phyloP scores from a whole-genome alignment of 2,113 vertebrate species.

The Hemichromis elongatus region DNA sequence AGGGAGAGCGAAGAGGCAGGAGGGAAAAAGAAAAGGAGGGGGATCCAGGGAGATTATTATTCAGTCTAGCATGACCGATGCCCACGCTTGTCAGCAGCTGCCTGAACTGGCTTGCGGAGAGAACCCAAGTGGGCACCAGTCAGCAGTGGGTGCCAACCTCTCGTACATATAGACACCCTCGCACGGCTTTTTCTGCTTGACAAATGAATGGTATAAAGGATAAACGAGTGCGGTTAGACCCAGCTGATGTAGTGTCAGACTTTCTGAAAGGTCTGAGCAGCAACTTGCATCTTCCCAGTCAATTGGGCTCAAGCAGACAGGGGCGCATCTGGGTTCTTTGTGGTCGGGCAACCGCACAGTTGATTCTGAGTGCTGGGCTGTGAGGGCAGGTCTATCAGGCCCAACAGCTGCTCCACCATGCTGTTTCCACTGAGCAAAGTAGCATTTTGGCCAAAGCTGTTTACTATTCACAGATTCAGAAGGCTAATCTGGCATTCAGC shows the following conservation, averaged over 20 bases:
- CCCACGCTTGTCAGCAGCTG: constrained; percentile 59
- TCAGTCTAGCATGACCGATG: constrained; percentile 63
- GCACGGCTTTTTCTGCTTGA: constrained; percentile 24
- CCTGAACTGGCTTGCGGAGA: constrained; percentile 48
- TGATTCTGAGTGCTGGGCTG: constrained; percentile 36
- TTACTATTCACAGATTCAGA: constrained; percentile 58
- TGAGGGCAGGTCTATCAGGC: constrained; percentile 53
- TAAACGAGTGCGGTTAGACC: constrained; percentile 32
- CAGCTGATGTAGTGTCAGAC: constrained; percentile 30
- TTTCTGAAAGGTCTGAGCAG: constrained; percentile 39
- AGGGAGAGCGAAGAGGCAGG: constrained; percentile 33
- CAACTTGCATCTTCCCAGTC: constrained; percentile 15
- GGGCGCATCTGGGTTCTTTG: constrained; percentile 44
- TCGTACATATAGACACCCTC: constrained; percentile 12
- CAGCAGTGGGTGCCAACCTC: constrained; percentile 41
- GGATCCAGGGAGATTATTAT: constrained; percentile 62
- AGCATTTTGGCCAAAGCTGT: constrained; percentile 52
- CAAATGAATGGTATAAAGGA: constrained; percentile 48
- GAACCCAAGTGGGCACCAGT: constrained; percentile 33
- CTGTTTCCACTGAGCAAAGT: constrained; percentile 50
- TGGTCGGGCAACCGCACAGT: constrained; percentile 16
- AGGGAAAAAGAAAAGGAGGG: constrained; percentile 20
- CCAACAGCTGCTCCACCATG: constrained; percentile 59
- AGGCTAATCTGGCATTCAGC: constrained; percentile 61
- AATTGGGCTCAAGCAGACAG: constrained; percentile 33